Conservation (phyloP, 2,888 invertebrate genomes). For the Eumacrocentrus americanus region DNA sequence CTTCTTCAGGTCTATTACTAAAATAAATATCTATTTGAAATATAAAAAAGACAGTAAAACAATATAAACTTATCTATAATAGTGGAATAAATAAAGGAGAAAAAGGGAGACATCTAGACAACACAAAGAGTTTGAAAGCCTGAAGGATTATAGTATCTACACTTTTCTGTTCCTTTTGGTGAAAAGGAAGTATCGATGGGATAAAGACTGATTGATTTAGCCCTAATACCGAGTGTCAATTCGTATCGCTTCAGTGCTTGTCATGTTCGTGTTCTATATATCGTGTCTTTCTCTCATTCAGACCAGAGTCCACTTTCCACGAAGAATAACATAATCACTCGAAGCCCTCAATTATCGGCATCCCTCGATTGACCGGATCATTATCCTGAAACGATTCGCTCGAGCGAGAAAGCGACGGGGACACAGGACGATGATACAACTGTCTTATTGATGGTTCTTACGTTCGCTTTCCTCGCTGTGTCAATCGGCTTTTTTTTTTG, state of each 20-base stretch:
- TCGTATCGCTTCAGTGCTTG: not conserved
- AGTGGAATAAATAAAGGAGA: no score
- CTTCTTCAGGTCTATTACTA: not conserved
- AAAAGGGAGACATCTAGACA: no score
- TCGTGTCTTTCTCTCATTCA: conserved; percentile 9
- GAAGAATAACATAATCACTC: conserved; percentile 36
- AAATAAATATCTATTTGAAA: no score
- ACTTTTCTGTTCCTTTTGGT: not conserved
- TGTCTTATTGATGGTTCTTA: conserved; percentile 3
- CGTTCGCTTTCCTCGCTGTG: not conserved
- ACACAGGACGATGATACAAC: conserved; percentile 2
- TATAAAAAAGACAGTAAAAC: no score
- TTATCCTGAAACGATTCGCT: conserved; percentile 24
- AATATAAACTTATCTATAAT: no score
- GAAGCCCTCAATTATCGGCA: conserved; percentile 45
- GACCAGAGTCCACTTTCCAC: conserved; percentile 18
- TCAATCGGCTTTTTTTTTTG: not conserved
- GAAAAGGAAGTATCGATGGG: conserved; percentile 26
- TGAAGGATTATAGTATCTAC: no score
- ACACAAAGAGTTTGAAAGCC: no score
- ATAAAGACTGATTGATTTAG: conserved; percentile 27
- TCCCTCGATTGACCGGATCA: conserved; percentile 31
- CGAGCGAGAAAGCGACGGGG: conserved; percentile 19
- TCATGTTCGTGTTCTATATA: not conserved
- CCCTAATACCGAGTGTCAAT: no score